Percentiles rank a stretch among this genome's conserved stretches.
phyloP scores from a whole-genome alignment of 2,797 vertebrate genomes.

The Acanthiza pusilla region DNA sequence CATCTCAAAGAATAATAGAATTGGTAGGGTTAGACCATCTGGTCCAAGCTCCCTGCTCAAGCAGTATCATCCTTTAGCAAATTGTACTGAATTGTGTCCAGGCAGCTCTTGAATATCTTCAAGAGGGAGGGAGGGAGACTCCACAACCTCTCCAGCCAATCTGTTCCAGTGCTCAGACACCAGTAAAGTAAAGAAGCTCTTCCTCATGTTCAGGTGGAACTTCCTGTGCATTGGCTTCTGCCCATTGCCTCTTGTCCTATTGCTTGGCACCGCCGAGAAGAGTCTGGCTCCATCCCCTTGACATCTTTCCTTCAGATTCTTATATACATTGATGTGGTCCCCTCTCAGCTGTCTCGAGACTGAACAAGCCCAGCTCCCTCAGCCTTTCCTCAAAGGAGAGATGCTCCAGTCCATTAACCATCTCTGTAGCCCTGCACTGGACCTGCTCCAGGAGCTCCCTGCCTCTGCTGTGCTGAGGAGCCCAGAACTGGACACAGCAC shows the following conservation, averaged over 20 bases:
- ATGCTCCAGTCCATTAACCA: neutral
- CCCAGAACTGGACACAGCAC: neutral
- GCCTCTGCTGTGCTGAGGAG: neutral
- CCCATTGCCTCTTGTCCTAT: neutral
- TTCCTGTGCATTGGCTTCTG: neutral
- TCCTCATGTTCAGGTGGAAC: neutral
- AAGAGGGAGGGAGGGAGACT: neutral
- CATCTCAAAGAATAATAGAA: neutral
- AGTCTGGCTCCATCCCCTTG: neutral
- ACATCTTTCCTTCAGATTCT: neutral
- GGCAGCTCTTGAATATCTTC: neutral
- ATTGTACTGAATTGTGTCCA: neutral
- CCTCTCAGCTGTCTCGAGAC: neutral
- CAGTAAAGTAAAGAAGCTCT: neutral
- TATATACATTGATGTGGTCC: neutral
- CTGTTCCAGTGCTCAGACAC: neutral
- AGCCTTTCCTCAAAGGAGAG: neutral
- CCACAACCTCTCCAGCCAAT: neutral
- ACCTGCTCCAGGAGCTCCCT: neutral
- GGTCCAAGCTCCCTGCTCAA: neutral
- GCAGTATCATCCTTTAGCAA: neutral
- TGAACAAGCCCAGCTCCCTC: neutral
- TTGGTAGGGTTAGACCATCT: neutral
- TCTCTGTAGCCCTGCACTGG: fast-evolving
- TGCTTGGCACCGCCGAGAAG: neutral